Evolutionary conservation across 2,113 vertebrate species (phyloP), one percentile per base, ranked within the genome.

Genomic region (Perccottus glenii): DNA sequence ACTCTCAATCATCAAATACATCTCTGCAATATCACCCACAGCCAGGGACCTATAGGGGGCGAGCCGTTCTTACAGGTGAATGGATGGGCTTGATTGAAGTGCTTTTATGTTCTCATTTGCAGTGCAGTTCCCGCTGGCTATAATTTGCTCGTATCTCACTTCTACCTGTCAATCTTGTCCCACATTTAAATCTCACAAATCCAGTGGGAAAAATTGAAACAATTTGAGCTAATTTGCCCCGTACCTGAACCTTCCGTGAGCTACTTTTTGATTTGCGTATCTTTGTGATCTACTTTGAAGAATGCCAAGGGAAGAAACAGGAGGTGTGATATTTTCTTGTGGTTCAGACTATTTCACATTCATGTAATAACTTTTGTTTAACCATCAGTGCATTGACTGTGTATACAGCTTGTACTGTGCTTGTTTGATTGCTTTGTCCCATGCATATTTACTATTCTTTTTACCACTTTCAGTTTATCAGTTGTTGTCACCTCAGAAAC

Each of bases 211-310:
- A 60, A 58, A 84, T 70, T 68, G 80, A 77, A 85, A 80, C 73
- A 70, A 82, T 87, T 87, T 82, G 70, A 70, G 65, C 73, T 90
- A 76, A 87, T 88, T 87, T 71, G 64, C 57, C 70, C 85, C 75
- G 73, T 64, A 77, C 79, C 80, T 70, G 84, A 85, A 84, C 81
- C 73, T 83, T 75, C 50, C 35, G 60, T 57, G 45, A 64, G 79
- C 62, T 80, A 56, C 73, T 77, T 75, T 82, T 67, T 73, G 64
- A 85, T 83, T 77, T 70, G 6, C 48, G 5, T 32, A 48, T 84
- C 79, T 75, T 48, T 78, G 59, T 83, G 79, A 85, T 86, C 78
- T 73, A 77, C 75, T 85, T 87, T 81, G 63, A 88, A 87, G 70
- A 2, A 35, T 50, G 79, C 62, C 47, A 11, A 73, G 62, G 66